Conservation (phyloP, 1,140 invertebrate species). For the Drosophila mauritiana region DNA sequence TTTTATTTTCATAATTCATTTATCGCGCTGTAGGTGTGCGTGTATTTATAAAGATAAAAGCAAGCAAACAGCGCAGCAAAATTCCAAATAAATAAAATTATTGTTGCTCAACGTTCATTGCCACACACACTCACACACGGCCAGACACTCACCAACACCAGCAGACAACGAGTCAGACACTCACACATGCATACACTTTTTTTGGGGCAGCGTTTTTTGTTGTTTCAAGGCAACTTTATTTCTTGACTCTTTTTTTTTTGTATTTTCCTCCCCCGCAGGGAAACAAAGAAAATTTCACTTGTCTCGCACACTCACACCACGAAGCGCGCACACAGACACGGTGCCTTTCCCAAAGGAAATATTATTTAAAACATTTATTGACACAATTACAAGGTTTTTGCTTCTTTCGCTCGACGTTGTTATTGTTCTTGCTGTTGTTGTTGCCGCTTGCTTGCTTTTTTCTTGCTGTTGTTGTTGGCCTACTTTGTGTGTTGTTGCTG, state of each 20-base stretch:
- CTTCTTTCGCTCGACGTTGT: constrained; percentile 29
- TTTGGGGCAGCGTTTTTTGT: constrained; percentile 45
- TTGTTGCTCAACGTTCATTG: constrained; percentile 72
- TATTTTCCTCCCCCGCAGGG: constrained; percentile 46
- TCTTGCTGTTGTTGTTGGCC: constrained; percentile 74
- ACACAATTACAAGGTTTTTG: constrained; percentile 72
- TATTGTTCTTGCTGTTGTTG: constrained; percentile 59
- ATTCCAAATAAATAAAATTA: constrained; percentile 62
- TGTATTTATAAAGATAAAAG: constrained; percentile 40
- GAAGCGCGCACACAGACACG: constrained; percentile 3
- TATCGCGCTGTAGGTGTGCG: constrained; percentile 1
- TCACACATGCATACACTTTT: constrained; percentile 28
- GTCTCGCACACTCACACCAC: constrained; percentile 41
- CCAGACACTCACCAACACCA: constrained; percentile 11
- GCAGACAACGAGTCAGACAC: constrained; percentile 51
- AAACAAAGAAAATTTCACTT: constrained; percentile 82
- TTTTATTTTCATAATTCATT: constrained; percentile 32
- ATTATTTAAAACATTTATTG: constrained; percentile 74
- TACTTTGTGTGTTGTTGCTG: constrained; percentile 73
- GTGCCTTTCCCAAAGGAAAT: constrained; percentile 59
- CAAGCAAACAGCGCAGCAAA: constrained; percentile 54
- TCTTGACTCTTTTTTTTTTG: constrained; percentile 62
- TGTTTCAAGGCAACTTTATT: constrained; percentile 74
- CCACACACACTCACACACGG: constrained; percentile 41
- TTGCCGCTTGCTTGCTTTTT: constrained; percentile 59